Base-by-base conservation (phyloP, 2,113 vertebrate genomes). In the Austrofundulus limnaeus region DNA sequence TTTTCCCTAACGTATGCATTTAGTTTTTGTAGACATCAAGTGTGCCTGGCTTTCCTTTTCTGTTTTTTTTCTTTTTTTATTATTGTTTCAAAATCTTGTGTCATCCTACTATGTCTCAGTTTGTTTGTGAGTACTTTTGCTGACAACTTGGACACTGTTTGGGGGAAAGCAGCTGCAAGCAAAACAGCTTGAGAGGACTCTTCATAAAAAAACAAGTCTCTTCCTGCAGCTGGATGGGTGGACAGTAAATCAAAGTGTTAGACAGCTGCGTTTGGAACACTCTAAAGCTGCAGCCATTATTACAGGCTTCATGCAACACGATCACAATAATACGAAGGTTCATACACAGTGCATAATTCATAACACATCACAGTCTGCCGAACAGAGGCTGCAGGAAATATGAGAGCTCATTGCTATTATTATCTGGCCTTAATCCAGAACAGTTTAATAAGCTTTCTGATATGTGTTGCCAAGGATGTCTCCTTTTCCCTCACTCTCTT, bases 281-380 rank as follows among this genome's bases (percentile, higher is more conserved):
- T 66, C 21, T 39, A 46, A 72, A 74, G 63, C 61, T 58, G 63
- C 65, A 61, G 60, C 61, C 58, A 72, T 78, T 84, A 82, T 81
- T 82, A 77, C 37, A 66, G 74, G 76, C 80, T 84, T 79, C 78
- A 85, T 83, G 80, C 71, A 75, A 82, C 77, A 81, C 81, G 69
- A 83, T 81, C 71, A 74, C 81, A 80, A 72, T 83, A 84, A 86
- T 84, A 76, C 61, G 60, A 71, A 81, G 70, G 63, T 68, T 77
- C 66, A 64, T 61, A 58, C 62, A 64, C 56, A 75, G 77, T 66
- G 70, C 66, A 81, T 82, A 72, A 79, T 77, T 46, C 80, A 85
- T 75, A 74, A 81, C 73, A 70, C 78, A 81, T 77, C 70, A 73
- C 66, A 78, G 71, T 73, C 69, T 62, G 25, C 56, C 71, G 69